These are phyloP conservation scores for Malurus leucopterus DNA, from an alignment of 2,797 vertebrate genomes.

Conservation along the genomic window DNA sequence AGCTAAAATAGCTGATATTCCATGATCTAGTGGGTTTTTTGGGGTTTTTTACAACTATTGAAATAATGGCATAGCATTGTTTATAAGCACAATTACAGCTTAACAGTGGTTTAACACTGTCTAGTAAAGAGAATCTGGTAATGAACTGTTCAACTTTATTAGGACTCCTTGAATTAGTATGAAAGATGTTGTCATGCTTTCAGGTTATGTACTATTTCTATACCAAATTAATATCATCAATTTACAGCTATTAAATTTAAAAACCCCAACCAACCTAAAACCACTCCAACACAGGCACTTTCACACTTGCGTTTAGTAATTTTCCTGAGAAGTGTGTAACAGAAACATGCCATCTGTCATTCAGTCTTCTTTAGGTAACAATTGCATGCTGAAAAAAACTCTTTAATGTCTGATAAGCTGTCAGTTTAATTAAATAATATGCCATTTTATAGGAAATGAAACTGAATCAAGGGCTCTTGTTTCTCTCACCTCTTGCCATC, in stretches of 20 bases:
- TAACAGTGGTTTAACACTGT: background rate
- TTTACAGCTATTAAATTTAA: background rate
- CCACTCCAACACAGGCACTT: background rate
- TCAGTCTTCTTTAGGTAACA: background rate
- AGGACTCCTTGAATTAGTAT: background rate
- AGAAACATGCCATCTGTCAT: background rate
- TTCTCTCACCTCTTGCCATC: background rate
- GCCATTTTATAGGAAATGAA: background rate
- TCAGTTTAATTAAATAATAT: background rate
- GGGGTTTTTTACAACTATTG: background rate
- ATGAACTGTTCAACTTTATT: background rate
- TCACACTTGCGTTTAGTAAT: background rate
- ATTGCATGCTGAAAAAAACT: background rate
- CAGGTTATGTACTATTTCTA: background rate
- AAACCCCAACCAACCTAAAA: background rate
- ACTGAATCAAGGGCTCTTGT: constrained; percentile 2
- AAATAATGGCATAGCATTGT: background rate
- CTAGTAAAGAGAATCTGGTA: background rate
- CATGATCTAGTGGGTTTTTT: background rate
- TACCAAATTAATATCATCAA: background rate
- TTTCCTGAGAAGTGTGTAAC: background rate
- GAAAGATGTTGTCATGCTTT: background rate
- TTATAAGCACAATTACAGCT: background rate
- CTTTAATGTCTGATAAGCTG: constrained; percentile 1
- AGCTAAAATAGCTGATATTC: background rate